Evolutionary conservation across 1,140 invertebrate species (phyloP), one percentile per base, ranked within the genome.

Genomic region (Lasioglossum baleicum): DNA sequence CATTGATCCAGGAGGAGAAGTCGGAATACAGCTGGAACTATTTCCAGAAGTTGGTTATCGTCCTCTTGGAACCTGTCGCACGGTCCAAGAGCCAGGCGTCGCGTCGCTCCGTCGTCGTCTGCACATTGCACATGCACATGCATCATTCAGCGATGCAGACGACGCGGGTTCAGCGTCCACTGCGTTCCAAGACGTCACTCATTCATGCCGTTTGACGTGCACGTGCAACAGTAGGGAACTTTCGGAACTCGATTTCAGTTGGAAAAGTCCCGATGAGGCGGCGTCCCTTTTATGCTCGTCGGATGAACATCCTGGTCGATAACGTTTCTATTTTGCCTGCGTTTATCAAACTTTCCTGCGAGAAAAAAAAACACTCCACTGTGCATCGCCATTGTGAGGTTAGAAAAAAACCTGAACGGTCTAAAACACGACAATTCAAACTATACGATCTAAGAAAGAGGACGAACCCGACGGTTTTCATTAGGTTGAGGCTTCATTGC

Each of bases 111-210:
- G 26, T 11, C 58, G 51, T 73, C 42, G 35, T 35, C 35, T 35
- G 35, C 35, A 35, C 35, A 35, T 35, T 35, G 35, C 35, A 35
- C 35, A 35, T 15, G 35, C 11, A 42, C 42, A 73, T 73, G 60
- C n/a, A 73, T 48, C 71, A 73, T 73, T 73, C 60, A 73, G 15
- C 11, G 42, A n/a, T 35, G 42, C 42, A 51, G 40, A 20, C 60
- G 13, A 11, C 10, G 6, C 42, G 17, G 31, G 60, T 73, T 73
- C 71, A 48, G 17, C n/a, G 56, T 72, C 56, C 56, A 61, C 40
- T 17, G 5, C 8, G 8, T 22, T 35, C 26, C 22, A 66, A 66
- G 64, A 20, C 26, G 71, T 63, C 71, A 35, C 42, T 73, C 58
- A 64, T 64, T 63, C 71, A 63, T 73, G 60, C 26, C 17, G 60